Conservation (phyloP, 92 coral and sea anemone species). For the Actinostola sp. region DNA sequence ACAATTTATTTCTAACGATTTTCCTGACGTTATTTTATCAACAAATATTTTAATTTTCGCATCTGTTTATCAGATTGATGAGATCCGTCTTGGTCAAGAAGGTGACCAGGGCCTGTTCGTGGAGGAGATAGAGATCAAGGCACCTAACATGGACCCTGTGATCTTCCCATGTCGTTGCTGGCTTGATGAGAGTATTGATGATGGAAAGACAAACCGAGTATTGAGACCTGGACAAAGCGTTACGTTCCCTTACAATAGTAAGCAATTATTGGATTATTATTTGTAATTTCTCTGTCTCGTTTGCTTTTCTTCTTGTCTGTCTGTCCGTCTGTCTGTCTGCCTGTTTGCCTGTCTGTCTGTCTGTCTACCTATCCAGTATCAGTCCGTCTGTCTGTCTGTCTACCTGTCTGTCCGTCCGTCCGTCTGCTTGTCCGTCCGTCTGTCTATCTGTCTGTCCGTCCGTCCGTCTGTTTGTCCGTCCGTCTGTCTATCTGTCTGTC, state of each 20-base stretch:
- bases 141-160: conserved; percentile 63
- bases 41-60: not conserved
- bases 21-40: too few species aligned
- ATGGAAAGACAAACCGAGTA: conserved; percentile 58
- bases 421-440: too few species aligned
- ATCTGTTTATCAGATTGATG: conserved; percentile 35
- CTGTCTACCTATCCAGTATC: not conserved
- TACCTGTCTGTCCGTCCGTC: too few species aligned
- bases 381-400: too few species aligned
- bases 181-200: conserved; percentile 69
- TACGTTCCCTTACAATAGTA: conserved; percentile 63
- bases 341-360: not conserved
- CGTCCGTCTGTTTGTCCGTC: not conserved
- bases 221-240: conserved; percentile 74
- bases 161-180: conserved; percentile 82
- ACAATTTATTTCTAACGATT: too few species aligned
- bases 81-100: conserved; percentile 76
- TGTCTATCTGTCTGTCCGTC: not conserved
- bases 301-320: not conserved
- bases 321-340: not conserved
- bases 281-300: too few species aligned
- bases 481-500: not conserved
- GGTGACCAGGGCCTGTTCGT: conserved; percentile 66
- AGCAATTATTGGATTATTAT: too few species aligned
- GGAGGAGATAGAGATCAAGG: conserved; percentile 63